Conservation (phyloP, 1,140 invertebrate species). For the Micrasema minimum region DNA sequence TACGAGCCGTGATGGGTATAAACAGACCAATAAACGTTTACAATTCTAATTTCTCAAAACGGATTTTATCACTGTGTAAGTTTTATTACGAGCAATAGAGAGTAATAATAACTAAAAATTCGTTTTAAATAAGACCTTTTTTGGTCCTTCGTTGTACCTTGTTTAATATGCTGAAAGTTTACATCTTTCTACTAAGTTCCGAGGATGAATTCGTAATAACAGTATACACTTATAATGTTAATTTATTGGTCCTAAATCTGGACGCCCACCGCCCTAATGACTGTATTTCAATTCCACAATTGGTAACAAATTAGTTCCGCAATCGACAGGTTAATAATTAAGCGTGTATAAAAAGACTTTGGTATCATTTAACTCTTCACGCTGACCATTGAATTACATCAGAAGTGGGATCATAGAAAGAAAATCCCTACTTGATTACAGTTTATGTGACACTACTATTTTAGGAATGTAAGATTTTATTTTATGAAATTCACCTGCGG, state of each 20-base stretch:
- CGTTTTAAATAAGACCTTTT: no score
- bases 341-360: neutral
- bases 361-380: neutral
- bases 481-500: no score
- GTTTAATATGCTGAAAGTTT: neutral
- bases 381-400: slow-evolving; percentile 1
- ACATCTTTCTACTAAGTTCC: neutral
- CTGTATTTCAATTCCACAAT: neutral
- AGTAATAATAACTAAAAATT: no score
- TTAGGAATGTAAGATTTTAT: no score
- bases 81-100: no score
- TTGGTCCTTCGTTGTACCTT: no score
- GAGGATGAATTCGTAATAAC: neutral
- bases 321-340: slow-evolving; percentile 15
- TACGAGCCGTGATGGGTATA: no score
- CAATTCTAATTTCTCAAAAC: no score
- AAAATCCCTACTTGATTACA: slow-evolving; percentile 12
- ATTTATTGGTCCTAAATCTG: neutral
- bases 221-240: neutral
- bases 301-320: slow-evolving; percentile 9
- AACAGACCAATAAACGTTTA: no score
- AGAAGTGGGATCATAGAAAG: neutral
- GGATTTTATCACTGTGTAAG: no score
- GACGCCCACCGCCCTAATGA: neutral
- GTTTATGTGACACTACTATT: no score